Evolutionary conservation across 2,797 vertebrate species (phyloP).

Genomic region (Limosa lapponica): DNA sequence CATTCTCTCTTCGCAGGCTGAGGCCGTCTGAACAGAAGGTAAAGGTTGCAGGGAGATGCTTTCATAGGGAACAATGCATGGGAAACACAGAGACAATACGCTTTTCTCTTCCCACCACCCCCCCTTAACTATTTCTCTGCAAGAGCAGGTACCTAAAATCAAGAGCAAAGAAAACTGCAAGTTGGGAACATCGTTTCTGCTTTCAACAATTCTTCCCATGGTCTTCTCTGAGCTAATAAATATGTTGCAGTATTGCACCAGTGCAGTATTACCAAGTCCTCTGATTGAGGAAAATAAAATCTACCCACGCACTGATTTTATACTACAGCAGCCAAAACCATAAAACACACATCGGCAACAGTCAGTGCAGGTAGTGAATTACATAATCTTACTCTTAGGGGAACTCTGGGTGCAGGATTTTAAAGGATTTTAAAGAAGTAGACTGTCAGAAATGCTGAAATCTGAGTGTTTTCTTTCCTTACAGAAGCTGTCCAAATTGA

Average conservation of each 20-base stretch:
- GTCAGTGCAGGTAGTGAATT: slow-evolving; percentile 8
- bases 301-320: neutral
- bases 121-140: neutral
- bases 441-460: slow-evolving; percentile 19
- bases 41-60: slow-evolving; percentile 65
- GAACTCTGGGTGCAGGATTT: slow-evolving; percentile 7
- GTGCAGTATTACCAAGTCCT: neutral
- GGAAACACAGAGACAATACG: slow-evolving; percentile 29
- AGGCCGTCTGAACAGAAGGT: slow-evolving; percentile 68
- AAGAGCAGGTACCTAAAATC: slow-evolving; percentile 41
- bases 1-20: slow-evolving; percentile 60
- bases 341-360: neutral
- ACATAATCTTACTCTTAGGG: neutral
- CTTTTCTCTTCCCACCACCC: neutral
- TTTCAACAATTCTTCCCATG: neutral
- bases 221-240: neutral
- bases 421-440: slow-evolving; percentile 16
- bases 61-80: slow-evolving; percentile 68
- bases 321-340: neutral
- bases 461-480: slow-evolving; percentile 10
- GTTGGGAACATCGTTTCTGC: neutral
- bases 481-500: neutral
- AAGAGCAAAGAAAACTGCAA: neutral
- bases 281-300: neutral
- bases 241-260: neutral